phyloP scores from a whole-genome alignment of 1,140 invertebrate genomes.

The Stratiolaelaps scimitus region DNA sequence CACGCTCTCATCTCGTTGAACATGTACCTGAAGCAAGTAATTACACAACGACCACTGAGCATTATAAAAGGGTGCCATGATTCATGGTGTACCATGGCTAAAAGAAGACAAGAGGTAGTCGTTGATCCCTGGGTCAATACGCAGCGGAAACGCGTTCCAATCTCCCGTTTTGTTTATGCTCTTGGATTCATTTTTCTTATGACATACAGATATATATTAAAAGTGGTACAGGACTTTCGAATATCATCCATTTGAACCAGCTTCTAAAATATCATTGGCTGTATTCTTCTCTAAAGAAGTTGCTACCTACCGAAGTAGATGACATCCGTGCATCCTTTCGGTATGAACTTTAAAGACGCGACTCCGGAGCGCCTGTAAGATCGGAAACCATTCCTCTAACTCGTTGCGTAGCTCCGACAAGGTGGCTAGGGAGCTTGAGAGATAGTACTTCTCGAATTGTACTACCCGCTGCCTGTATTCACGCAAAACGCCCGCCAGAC shows the following conservation, averaged over 20 bases:
- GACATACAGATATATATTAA: too few relatives aligned
- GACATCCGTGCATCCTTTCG: constrained; percentile 21
- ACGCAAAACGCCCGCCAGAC: not conserved
- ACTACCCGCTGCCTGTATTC: not conserved
- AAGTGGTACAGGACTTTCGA: too few relatives aligned
- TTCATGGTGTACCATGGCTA: not conserved
- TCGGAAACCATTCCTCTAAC: not conserved
- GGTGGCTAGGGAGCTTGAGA: not conserved
- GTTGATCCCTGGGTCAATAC: too few relatives aligned
- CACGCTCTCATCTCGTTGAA: constrained; percentile 10
- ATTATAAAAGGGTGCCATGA: not conserved
- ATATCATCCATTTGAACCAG: too few relatives aligned
- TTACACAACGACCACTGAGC: not conserved
- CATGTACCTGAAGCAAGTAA: not conserved
- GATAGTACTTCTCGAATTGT: not conserved
- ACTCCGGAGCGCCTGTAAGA: not conserved
- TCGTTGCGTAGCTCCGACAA: constrained; percentile 4
- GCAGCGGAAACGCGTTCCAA: too few relatives aligned
- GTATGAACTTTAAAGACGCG: not conserved
- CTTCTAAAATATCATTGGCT: too few relatives aligned
- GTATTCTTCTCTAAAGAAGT: too few relatives aligned
- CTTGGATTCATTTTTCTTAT: too few relatives aligned
- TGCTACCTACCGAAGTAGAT: not conserved
- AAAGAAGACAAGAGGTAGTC: too few relatives aligned
- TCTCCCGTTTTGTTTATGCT: too few relatives aligned